These are phyloP conservation scores for Leuciscus waleckii DNA, from an alignment of 2,797 vertebrate genomes.

Conservation along the genomic window DNA sequence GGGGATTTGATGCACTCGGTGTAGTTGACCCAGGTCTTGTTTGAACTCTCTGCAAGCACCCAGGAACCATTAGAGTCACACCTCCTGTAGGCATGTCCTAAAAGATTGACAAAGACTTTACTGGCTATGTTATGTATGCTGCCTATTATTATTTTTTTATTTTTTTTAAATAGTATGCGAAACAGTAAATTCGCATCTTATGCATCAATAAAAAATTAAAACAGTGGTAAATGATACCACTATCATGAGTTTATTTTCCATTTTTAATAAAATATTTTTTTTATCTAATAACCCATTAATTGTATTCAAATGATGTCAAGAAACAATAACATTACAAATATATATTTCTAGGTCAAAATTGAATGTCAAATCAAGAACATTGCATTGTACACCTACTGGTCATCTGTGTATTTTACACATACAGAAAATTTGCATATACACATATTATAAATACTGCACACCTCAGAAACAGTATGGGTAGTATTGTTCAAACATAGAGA, in stretches of 20 bases:
- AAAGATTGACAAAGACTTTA: constrained; percentile 25
- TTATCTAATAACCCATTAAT: neutral
- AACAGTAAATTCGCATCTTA: neutral
- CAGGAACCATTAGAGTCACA: constrained; percentile 86
- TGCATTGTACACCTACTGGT: neutral
- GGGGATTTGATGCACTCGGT: constrained; percentile 86
- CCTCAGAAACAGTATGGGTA: neutral
- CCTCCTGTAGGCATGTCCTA: constrained; percentile 83
- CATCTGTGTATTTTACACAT: neutral
- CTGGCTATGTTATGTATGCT: no score
- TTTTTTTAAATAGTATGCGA: neutral
- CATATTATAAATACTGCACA: neutral
- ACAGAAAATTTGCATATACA: neutral
- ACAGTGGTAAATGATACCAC: neutral
- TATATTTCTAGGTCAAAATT: neutral
- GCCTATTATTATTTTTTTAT: no score
- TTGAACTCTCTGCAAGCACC: constrained; percentile 82
- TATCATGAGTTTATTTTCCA: neutral
- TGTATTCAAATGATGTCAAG: neutral
- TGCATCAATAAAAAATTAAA: neutral
- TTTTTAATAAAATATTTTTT: neutral
- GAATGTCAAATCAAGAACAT: neutral
- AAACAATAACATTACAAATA: neutral
- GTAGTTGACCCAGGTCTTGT: constrained; percentile 90
- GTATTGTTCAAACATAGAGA: neutral